A percentile compares a stretch with the other conserved stretches of the same genome.
phyloP scores from a whole-genome alignment of 1,140 invertebrate genomes.

The Tribolium madens region DNA sequence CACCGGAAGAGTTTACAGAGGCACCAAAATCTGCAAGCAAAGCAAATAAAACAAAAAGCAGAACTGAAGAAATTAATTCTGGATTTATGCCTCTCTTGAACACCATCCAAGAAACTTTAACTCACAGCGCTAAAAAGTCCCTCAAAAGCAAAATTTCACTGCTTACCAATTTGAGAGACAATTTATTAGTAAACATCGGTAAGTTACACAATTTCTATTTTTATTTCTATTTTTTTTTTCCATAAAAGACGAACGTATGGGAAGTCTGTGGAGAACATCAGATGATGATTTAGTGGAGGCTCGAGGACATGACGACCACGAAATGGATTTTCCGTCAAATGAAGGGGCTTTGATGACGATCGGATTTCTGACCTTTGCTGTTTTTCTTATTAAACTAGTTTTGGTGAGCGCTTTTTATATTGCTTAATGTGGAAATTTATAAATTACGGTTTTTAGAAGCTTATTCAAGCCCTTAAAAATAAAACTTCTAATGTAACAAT shows the following conservation, averaged over 20 bases:
- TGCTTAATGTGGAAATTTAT: slow-evolving; percentile 35
- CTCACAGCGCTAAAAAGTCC: slow-evolving; percentile 67
- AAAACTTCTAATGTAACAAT: slow-evolving; percentile 60
- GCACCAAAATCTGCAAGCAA: not conserved
- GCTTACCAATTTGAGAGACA: slow-evolving; percentile 69
- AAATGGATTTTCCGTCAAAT: slow-evolving; percentile 81
- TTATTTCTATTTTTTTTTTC: slow-evolving; percentile 33
- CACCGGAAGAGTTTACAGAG: not conserved
- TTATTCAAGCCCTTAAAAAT: slow-evolving; percentile 66
- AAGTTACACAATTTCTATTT: slow-evolving; percentile 55
- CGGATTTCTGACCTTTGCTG: slow-evolving; percentile 85
- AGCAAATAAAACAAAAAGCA: slow-evolving; percentile 5
- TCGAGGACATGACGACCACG: slow-evolving; percentile 65
- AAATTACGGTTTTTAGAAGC: slow-evolving; percentile 64
- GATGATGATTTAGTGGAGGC: slow-evolving; percentile 59
- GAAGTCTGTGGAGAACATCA: slow-evolving; percentile 58
- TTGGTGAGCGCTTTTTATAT: slow-evolving; percentile 70
- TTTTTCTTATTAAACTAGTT: slow-evolving; percentile 85
- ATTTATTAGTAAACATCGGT: slow-evolving; percentile 71
- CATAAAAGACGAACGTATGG: slow-evolving; percentile 59
- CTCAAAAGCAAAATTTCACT: slow-evolving; percentile 71
- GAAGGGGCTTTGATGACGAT: slow-evolving; percentile 84
- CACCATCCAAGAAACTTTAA: slow-evolving; percentile 68
- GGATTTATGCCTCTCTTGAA: slow-evolving; percentile 65
- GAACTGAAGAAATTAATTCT: slow-evolving; percentile 33